Conservation (phyloP, 1,140 invertebrate genomes). For the Aphis craccivora region DNA sequence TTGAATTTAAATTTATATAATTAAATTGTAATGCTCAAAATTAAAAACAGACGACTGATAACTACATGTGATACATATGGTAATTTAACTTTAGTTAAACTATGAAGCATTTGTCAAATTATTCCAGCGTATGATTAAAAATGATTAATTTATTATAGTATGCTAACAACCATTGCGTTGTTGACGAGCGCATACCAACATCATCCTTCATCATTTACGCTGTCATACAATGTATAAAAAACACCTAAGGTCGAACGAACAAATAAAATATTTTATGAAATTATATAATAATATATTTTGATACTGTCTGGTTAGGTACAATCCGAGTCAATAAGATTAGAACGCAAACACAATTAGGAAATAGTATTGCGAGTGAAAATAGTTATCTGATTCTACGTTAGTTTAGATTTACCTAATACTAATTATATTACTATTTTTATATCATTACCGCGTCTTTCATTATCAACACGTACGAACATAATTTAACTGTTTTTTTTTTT, state of each 20-base stretch:
- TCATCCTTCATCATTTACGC: constrained; percentile 14
- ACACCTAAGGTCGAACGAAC: background rate
- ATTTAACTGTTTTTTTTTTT: background rate
- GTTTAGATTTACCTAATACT: background rate
- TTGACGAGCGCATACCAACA: constrained; percentile 18
- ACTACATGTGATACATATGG: background rate
- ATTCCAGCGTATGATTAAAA: constrained; percentile 1
- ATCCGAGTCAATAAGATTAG: background rate
- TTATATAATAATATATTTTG: background rate
- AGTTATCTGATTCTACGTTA: background rate
- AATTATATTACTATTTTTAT: background rate
- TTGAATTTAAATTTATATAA: background rate
- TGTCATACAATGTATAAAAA: constrained; percentile 13
- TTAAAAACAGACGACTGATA: background rate
- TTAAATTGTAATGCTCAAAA: background rate
- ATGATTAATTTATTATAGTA: constrained; percentile 32
- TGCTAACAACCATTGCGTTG: background rate
- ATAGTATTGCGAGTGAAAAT: background rate
- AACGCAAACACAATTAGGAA: background rate
- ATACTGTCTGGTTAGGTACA: background rate
- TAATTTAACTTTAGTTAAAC: background rate
- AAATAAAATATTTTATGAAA: background rate
- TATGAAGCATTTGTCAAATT: constrained; percentile 35
- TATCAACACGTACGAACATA: background rate
- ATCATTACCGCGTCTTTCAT: background rate